phyloP scores from a whole-genome alignment of 2,888 invertebrate species.

The Temnothorax unifasciatus region DNA sequence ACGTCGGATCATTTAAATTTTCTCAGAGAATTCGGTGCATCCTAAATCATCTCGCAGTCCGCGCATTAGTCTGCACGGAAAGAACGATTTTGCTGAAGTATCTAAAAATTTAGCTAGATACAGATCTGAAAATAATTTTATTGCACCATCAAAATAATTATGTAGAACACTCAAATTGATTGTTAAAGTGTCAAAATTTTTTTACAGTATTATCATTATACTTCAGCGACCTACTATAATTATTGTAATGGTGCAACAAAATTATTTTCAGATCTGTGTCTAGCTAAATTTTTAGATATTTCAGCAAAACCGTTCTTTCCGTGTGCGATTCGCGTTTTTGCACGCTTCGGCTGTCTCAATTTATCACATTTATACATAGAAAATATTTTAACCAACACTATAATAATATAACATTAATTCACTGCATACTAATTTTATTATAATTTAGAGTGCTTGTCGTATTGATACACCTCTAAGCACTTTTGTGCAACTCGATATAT shows the following conservation, averaged over 20 bases:
- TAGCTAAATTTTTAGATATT: no score
- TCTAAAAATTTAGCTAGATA: no score
- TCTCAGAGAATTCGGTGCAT: conserved; percentile 15
- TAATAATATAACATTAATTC: neutral
- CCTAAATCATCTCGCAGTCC: conserved; percentile 10
- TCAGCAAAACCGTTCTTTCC: no score
- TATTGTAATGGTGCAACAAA: no score
- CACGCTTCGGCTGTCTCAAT: neutral
- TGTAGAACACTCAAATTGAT: no score
- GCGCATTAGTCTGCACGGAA: conserved; percentile 1
- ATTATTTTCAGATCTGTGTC: no score
- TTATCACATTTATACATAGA: neutral
- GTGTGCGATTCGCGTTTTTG: neutral
- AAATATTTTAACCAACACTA: neutral
- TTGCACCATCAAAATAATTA: no score
- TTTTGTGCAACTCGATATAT: neutral
- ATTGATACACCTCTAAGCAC: neutral
- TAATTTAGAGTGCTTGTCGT: neutral
- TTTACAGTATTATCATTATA: no score
- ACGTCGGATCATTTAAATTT: conserved; percentile 16
- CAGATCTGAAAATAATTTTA: no score
- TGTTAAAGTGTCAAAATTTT: no score
- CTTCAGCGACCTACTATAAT: no score
- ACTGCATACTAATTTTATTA: neutral
- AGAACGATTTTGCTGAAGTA: no score